Evolutionary conservation across 2,888 invertebrate species (phyloP).

Genomic region (Gari tellinella): DNA sequence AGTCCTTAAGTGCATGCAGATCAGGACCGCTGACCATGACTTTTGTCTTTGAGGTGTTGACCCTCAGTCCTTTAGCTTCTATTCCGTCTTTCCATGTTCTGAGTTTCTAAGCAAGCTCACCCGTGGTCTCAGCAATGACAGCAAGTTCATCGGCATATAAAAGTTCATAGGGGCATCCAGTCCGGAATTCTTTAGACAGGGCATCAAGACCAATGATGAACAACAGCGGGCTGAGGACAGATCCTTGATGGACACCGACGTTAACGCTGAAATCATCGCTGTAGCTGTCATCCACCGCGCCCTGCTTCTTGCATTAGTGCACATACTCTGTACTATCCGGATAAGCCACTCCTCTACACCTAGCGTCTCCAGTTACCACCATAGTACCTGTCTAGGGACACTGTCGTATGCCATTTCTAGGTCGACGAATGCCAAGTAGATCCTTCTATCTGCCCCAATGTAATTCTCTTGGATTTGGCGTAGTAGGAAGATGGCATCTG

Average conservation of each 20-base stretch:
- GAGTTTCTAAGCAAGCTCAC: neutral
- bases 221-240: slow-evolving; percentile 5
- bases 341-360: neutral
- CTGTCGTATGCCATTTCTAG: slow-evolving; percentile 15
- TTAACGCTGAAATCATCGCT: slow-evolving; percentile 6
- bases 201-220: slow-evolving; percentile 19
- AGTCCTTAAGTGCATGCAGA: neutral
- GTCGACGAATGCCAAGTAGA: slow-evolving; percentile 11
- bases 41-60: slow-evolving; percentile 1
- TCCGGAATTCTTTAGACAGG: slow-evolving; percentile 1
- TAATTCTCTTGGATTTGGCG: neutral
- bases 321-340: too few relatives aligned
- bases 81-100: neutral
- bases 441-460: neutral
- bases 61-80: slow-evolving; percentile 2
- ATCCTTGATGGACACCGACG: slow-evolving; percentile 4
- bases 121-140: slow-evolving; percentile 1
- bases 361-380: slow-evolving; percentile 7
- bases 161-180: neutral
- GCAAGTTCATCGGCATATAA: slow-evolving; percentile 15
- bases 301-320: neutral
- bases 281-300: slow-evolving; percentile 6
- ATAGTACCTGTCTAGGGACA: slow-evolving; percentile 8
- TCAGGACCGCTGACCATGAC: neutral
- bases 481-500: neutral